Evolutionary conservation across 2,113 vertebrate genomes (phyloP).

Genomic region (Poecile atricapillus): DNA sequence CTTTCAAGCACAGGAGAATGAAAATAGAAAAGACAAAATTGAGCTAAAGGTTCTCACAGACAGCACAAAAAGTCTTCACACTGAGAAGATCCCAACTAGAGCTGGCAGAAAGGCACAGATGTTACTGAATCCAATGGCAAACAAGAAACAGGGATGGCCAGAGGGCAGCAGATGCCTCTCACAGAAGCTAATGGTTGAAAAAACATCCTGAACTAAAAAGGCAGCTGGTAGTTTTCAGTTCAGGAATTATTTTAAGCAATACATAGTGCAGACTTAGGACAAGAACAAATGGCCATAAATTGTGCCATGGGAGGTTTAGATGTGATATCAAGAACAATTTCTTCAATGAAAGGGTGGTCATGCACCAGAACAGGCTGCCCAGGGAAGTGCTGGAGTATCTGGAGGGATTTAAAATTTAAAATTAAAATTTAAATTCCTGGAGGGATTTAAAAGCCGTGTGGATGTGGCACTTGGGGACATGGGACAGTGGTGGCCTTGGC

Average conservation of each 20-base stretch:
- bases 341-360: not conserved
- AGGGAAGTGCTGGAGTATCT: not conserved
- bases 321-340: not conserved
- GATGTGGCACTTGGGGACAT: not conserved
- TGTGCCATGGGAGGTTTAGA: not conserved
- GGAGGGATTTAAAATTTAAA: not conserved
- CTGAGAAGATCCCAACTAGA: not conserved
- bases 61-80: not conserved
- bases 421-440: too few species aligned
- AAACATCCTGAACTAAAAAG: not conserved
- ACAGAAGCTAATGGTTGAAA: not conserved
- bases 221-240: not conserved
- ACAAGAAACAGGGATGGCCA: not conserved
- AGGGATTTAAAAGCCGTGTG: accelerated
- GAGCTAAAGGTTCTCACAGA: not conserved
- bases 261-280: accelerated
- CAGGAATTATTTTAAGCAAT: not conserved
- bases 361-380: not conserved
- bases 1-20: not conserved
- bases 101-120: not conserved
- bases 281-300: accelerated
- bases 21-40: not conserved
- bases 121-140: not conserved
- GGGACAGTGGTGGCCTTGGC: not conserved
- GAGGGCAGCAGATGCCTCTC: not conserved